Conservation (phyloP, 1,140 invertebrate genomes). For the Zelostemma sp. region DNA sequence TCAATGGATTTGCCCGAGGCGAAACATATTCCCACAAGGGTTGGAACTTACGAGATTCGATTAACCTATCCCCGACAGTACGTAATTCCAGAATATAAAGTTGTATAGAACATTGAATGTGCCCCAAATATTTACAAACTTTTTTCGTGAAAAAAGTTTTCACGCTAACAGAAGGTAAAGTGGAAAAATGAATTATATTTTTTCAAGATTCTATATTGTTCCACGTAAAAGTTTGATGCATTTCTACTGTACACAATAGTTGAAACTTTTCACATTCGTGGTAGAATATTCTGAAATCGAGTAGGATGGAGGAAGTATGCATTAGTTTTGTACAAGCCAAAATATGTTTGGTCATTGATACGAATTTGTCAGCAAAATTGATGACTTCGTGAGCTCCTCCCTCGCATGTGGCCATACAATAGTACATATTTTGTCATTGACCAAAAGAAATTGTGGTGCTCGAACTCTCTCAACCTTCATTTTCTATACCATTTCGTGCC, state of each 20-base stretch:
- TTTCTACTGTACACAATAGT: not conserved
- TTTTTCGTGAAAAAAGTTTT: not conserved
- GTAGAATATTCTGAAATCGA: not conserved
- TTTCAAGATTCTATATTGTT: not conserved
- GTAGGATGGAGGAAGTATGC: not conserved
- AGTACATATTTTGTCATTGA: not conserved
- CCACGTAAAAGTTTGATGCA: not conserved
- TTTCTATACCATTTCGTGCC: too few species aligned
- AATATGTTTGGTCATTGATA: conserved; percentile 4
- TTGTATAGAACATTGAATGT: too few species aligned
- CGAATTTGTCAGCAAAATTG: conserved; percentile 10
- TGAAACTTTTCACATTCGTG: not conserved
- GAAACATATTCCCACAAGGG: not conserved
- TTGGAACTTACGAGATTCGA: not conserved
- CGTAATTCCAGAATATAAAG: not conserved
- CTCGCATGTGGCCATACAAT: not conserved
- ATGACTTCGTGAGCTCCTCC: conserved; percentile 2
- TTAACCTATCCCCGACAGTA: not conserved
- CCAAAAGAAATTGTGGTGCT: too few species aligned
- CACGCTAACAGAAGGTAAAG: not conserved
- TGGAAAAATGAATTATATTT: not conserved
- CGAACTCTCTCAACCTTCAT: too few species aligned
- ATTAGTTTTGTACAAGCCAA: not conserved
- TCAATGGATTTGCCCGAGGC: not conserved
- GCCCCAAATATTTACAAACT: not conserved